Percentiles rank a stretch among this genome's conserved stretches.
Evolutionary conservation across 2,888 invertebrate genomes (phyloP).

Genomic region (Argyresthia goedartella): DNA sequence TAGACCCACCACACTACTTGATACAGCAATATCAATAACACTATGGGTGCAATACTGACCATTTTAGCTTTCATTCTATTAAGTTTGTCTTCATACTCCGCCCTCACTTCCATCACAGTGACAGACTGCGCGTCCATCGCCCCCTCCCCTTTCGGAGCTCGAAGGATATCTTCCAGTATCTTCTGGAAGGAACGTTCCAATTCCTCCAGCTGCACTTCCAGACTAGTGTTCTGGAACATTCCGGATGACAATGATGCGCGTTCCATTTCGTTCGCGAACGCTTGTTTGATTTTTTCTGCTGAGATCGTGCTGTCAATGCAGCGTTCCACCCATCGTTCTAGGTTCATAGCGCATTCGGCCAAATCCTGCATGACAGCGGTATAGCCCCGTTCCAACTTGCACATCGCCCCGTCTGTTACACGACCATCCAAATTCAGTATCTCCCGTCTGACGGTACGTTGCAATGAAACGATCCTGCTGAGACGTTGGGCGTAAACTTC

Average conservation of each 20-base stretch:
- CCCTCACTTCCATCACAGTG: conserved; percentile 67
- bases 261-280: conserved; percentile 38
- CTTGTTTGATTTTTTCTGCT: conserved; percentile 50
- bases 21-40: conserved; percentile 57
- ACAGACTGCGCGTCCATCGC: conserved; percentile 32
- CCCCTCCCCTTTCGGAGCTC: conserved; percentile 35
- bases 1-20: conserved; percentile 65
- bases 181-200: conserved; percentile 53
- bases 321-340: conserved; percentile 55
- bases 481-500: conserved; percentile 51
- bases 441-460: conserved; percentile 51
- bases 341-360: conserved; percentile 43
- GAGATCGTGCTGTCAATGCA: conserved; percentile 39
- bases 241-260: conserved; percentile 28
- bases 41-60: conserved; percentile 73
- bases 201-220: conserved; percentile 51
- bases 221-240: conserved; percentile 40
- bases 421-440: conserved; percentile 41
- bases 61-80: conserved; percentile 85
- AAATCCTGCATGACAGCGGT: conserved; percentile 54
- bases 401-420: conserved; percentile 34
- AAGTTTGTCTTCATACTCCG: conserved; percentile 80
- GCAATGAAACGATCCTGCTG: conserved; percentile 42
- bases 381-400: conserved; percentile 46
- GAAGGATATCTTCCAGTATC: conserved; percentile 39